Evolutionary conservation across 2,888 invertebrate genomes (phyloP), one percentile per base, ranked within the genome.

Genomic region (Acrocyrtus sp.): DNA sequence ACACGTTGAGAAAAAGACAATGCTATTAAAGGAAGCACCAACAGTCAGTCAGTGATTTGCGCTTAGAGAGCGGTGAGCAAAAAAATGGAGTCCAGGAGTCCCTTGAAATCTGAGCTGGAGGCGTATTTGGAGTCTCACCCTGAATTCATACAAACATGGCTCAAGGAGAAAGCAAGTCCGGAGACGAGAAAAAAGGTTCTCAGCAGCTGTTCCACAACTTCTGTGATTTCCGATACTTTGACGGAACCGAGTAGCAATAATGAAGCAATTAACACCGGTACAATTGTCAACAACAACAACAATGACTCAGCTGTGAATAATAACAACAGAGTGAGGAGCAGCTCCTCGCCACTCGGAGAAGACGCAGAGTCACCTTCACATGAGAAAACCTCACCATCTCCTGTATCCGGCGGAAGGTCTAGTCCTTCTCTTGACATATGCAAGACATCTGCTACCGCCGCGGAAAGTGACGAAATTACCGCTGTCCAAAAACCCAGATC

Each of bases 151-250:
- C 93, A 93, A 83, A 88, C 88, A 82, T 94, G 93, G 91, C 85
- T 94, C 78, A 88, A 88, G 65, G 92, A 93, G 80, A 90, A 90
- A 83, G 93, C 93, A 8, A 88, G 88, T 69, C 85, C 88, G 1
- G 91, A 91, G 78, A 88, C 90, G 77, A 85, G 90, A 77, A 86
- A 67, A 19, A 72, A 74, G 39, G 78, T 75, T 15, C 60, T 77
- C 26, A 61, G 65, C 51, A 41, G 72, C 51, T 75, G 72, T 58
- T 68, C 75, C 22, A 60, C 74, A 0, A 27, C 39, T 39, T 22
- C 47, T 3, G 68, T 57, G 29, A 68, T 68, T 27, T 51, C 65
- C 4, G 54, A 17, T 29, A 45, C 62, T 1, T 53, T 70, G 57
- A 26, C 70, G 12, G 70, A 45, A 17, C 39, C 21, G 22, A 29